Evolutionary conservation across 2,113 vertebrate species (phyloP).

Genomic region (Craseonycteris thonglongyai): DNA sequence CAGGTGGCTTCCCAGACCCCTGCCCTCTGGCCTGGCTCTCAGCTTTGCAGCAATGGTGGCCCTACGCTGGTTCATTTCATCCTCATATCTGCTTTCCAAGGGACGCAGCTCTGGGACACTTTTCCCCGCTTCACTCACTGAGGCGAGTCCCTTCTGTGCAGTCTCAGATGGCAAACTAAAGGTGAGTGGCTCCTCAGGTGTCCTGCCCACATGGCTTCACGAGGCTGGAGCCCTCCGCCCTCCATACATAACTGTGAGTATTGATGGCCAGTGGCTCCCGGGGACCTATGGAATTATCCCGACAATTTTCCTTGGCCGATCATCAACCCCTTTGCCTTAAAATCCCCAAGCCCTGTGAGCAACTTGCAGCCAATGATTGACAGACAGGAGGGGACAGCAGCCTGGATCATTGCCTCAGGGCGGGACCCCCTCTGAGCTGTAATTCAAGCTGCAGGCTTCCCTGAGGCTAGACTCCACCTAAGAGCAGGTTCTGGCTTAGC

Average conservation of each 20-base stretch:
- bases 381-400: background rate
- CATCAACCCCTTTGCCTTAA: background rate
- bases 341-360: background rate
- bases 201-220: accelerated
- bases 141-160: background rate
- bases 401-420: background rate
- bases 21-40: background rate
- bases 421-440: accelerated
- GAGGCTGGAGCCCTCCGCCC: no score
- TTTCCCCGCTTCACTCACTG: background rate
- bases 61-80: background rate
- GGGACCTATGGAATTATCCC: background rate
- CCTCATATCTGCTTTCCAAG: background rate
- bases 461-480: no score
- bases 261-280: background rate
- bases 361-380: background rate
- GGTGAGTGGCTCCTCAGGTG: accelerated
- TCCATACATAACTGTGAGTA: background rate
- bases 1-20: background rate
- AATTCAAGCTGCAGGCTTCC: background rate
- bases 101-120: background rate
- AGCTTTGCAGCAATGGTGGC: background rate
- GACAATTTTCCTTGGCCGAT: background rate
- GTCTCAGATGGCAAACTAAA: background rate
- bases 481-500: background rate